These are phyloP conservation scores for Phaonia tiefii DNA, from an alignment of 2,888 invertebrate species.

Conservation along the genomic window DNA sequence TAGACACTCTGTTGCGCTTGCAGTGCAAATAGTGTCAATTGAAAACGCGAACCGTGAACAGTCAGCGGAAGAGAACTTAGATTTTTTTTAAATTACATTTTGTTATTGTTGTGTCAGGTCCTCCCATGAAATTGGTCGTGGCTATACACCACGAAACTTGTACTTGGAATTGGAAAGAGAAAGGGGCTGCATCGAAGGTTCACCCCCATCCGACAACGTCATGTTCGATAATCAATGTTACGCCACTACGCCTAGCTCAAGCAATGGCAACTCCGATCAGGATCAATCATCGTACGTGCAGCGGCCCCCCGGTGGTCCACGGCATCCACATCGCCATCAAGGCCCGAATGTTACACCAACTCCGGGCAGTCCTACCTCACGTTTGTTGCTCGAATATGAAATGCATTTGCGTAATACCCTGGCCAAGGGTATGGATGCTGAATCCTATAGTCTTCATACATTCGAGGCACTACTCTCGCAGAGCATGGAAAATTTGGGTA, in stretches of 20 bases:
- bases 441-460: constrained; percentile 95
- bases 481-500: constrained; percentile 97
- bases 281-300: constrained; percentile 86
- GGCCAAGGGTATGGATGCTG: constrained; percentile 97
- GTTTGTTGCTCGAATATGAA: constrained; percentile 94
- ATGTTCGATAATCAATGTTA: constrained; percentile 98
- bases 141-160: constrained; percentile 87
- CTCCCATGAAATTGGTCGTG: constrained; percentile 87
- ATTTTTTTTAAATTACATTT: constrained; percentile 7
- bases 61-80: neutral
- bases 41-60: constrained; percentile 18
- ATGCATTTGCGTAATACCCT: constrained; percentile 95
- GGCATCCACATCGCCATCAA: constrained; percentile 85
- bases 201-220: constrained; percentile 95
- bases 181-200: constrained; percentile 83
- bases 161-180: constrained; percentile 91
- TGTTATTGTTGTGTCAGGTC: constrained; percentile 81
- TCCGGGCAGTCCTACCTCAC: constrained; percentile 91
- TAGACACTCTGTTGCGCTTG: neutral
- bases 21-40: constrained; percentile 11
- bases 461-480: constrained; percentile 95
- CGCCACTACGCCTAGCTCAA: constrained; percentile 95
- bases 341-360: constrained; percentile 88
- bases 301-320: constrained; percentile 73
- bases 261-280: constrained; percentile 94